Percentiles rank a stretch among this genome's conserved stretches.
Evolutionary conservation across 2,888 invertebrate genomes (phyloP).

Genomic region (Desoria tigrina): DNA sequence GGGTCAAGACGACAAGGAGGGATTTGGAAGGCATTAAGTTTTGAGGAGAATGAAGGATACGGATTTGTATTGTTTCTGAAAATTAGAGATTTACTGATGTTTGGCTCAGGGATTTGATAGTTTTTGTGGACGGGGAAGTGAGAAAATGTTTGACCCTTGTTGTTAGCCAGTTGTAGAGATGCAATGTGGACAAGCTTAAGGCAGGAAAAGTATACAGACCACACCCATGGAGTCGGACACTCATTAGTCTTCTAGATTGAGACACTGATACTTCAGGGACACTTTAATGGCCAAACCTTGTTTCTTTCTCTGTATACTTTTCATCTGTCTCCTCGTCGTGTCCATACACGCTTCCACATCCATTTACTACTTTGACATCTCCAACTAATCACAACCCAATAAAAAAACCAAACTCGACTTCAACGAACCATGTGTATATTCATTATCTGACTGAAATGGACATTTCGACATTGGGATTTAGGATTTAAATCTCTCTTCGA

Average conservation of each 20-base stretch:
- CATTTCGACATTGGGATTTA: too few relatives aligned
- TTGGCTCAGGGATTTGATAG: constrained; percentile 7
- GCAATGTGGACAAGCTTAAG: neutral
- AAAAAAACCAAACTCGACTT: constrained; percentile 27
- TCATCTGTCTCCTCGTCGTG: constrained; percentile 43
- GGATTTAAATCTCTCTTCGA: too few relatives aligned
- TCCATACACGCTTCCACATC: constrained; percentile 36
- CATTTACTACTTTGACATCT: constrained; percentile 49
- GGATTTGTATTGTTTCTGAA: constrained; percentile 16
- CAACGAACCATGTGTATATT: neutral
- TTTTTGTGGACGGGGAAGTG: constrained; percentile 21
- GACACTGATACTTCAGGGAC: constrained; percentile 54
- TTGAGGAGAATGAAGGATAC: neutral
- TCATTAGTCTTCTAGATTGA: constrained; percentile 54
- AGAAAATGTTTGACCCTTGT: neutral
- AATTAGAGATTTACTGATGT: constrained; percentile 18
- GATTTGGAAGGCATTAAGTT: neutral
- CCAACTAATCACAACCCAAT: constrained; percentile 47
- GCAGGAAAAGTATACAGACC: constrained; percentile 40
- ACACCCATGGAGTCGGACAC: constrained; percentile 53
- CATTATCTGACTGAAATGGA: too few relatives aligned
- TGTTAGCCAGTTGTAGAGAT: neutral
- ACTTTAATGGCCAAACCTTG: constrained; percentile 54
- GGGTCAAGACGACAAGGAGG: neutral
- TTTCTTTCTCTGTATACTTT: constrained; percentile 49